Evolutionary conservation across 2,113 vertebrate genomes (phyloP), one percentile per base, ranked within the genome.

Genomic region (Python bivittatus): DNA sequence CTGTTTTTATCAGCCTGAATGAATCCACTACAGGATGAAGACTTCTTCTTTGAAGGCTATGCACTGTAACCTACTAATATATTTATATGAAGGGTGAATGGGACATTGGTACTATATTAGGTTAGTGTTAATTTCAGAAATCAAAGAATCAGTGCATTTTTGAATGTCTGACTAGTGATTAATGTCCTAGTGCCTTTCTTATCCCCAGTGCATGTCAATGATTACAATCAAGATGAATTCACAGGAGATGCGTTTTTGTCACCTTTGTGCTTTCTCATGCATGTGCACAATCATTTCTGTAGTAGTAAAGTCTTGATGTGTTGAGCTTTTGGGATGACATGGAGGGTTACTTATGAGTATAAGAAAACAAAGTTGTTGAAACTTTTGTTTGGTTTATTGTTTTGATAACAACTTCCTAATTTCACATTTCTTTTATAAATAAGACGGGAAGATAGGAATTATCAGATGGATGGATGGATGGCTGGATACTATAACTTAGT

Each of bases 41-140:
- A n/a, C n/a, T n/a, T n/a, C n/a, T n/a, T n/a, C n/a, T n/a, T n/a
- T n/a, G n/a, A n/a, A n/a, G n/a, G n/a, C n/a, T n/a, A n/a, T n/a
- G n/a, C n/a, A n/a, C n/a, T n/a, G n/a, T n/a, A 94, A 60, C 9
- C 93, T 79, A 89, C 68, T 94, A 33, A 95, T 91, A 64, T 96
- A 92, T 95, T 96, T 79, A 48, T 91, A 20, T 90, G 1, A 0
- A 22, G 58, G 56, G 53, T 96, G 93, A 95, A 27, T 25, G 91
- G 96, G 89, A 84, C 29, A 20, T 64, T 96, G 68, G 42, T 8
- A 88, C 7, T 91, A 94, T 60, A n/a, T n/a, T n/a, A 0, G 0
- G 22, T 93, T 42, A 38, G 23, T 88, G 88, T 91, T 96, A 95
- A 95, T 94, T 95, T 60, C 91, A 92, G 42, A 91, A 90, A 56